Evolutionary conservation across 2,113 vertebrate species (phyloP).

Genomic region (Peromyscus polionotus): DNA sequence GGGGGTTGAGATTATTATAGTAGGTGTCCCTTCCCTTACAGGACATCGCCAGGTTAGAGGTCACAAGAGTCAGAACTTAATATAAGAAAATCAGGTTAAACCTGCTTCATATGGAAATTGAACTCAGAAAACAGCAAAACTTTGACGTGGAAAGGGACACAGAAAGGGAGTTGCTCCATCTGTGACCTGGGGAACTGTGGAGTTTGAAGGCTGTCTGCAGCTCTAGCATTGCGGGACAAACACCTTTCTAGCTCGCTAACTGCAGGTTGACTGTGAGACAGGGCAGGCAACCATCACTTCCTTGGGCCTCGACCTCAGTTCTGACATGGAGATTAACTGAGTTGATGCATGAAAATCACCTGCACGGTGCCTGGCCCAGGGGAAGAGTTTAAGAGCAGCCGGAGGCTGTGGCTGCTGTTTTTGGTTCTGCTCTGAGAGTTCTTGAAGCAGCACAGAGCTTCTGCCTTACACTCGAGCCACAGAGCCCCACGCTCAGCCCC

Average conservation of each 20-base stretch:
- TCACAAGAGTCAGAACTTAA: conserved; percentile 54
- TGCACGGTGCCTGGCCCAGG: background rate
- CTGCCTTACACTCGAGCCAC: background rate
- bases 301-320: background rate
- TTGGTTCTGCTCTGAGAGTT: background rate
- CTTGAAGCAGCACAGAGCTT: background rate
- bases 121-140: conserved; percentile 34
- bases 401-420: background rate
- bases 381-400: background rate
- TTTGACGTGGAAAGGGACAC: background rate
- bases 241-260: conserved; percentile 1
- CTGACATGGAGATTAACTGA: background rate
- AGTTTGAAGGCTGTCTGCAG: background rate
- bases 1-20: conserved; percentile 57
- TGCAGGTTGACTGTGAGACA: conserved; percentile 12
- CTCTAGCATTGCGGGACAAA: background rate
- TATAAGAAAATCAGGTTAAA: background rate
- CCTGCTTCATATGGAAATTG: conserved; percentile 9
- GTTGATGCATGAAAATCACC: conserved; percentile 2
- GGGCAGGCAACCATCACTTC: background rate
- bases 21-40: conserved; percentile 72
- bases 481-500: background rate
- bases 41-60: conserved; percentile 35
- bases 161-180: background rate
- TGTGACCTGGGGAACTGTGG: background rate